Conservation (phyloP, 1,140 invertebrate genomes). For the Reticulitermes speratus region DNA sequence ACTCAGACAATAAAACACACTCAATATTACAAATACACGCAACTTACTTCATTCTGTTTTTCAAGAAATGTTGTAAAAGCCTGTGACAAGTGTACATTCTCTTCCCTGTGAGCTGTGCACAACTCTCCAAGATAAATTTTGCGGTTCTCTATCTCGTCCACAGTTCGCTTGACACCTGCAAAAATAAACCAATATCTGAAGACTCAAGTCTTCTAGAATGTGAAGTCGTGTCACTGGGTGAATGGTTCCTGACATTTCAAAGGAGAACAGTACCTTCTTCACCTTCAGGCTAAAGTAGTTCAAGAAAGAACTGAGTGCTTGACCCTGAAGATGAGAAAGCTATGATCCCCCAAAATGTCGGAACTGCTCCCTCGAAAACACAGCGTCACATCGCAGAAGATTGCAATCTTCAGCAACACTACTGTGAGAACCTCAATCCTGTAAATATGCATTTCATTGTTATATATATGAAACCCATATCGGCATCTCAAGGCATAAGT, state of each 20-base stretch:
- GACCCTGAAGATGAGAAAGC: too few relatives aligned
- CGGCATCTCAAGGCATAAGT: too few relatives aligned
- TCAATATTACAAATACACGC: neutral
- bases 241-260: neutral
- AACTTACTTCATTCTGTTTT: constrained; percentile 64
- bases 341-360: too few relatives aligned
- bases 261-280: constrained; percentile 9
- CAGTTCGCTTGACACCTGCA: constrained; percentile 58
- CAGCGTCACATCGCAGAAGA: too few relatives aligned
- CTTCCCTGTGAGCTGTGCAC: constrained; percentile 69
- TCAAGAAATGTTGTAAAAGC: constrained; percentile 68
- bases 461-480: too few relatives aligned
- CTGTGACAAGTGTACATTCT: constrained; percentile 66
- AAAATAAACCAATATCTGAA: neutral
- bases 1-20: too few relatives aligned
- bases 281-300: neutral
- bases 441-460: too few relatives aligned
- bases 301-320: neutral
- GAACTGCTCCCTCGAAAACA: too few relatives aligned
- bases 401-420: too few relatives aligned
- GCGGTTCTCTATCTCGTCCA: constrained; percentile 74
- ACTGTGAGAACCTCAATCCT: too few relatives aligned
- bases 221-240: too few relatives aligned
- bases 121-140: constrained; percentile 65
- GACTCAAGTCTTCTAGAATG: neutral